Evolutionary conservation across 2,797 vertebrate species (phyloP).

Genomic region (Ptychobarbus kaznakovi): DNA sequence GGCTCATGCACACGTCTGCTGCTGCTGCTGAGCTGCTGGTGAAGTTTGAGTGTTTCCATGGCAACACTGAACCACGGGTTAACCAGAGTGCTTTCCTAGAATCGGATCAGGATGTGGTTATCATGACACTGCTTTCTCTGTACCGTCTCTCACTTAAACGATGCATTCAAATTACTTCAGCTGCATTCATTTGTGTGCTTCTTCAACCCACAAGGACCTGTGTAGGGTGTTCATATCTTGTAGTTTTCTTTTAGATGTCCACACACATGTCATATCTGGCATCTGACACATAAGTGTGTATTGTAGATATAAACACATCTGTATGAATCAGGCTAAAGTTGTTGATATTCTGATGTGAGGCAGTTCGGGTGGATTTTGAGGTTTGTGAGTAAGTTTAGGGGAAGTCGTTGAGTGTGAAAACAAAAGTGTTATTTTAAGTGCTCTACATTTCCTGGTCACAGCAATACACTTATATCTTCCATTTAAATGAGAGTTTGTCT

Average conservation of each 20-base stretch:
- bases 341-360: background rate
- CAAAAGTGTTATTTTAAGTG: background rate
- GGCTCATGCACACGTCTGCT: background rate
- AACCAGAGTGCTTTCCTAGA: conserved; percentile 45
- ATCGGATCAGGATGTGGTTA: conserved; percentile 58
- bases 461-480: background rate
- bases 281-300: background rate
- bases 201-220: background rate
- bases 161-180: background rate
- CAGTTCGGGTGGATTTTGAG: background rate
- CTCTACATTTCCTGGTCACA: background rate
- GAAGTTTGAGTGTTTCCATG: conserved; percentile 11
- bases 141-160: background rate
- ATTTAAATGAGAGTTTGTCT: background rate
- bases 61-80: conserved; percentile 22
- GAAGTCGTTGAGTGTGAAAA: background rate
- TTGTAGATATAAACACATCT: background rate
- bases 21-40: conserved; percentile 1
- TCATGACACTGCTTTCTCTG: conserved; percentile 3
- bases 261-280: accelerated
- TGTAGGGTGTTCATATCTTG: background rate
- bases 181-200: background rate
- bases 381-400: too few relatives aligned
- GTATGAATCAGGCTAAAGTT: background rate
- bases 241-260: background rate